These are phyloP conservation scores for Dryadula phaetusa DNA, from an alignment of 2,888 invertebrate species.

Conservation along the genomic window DNA sequence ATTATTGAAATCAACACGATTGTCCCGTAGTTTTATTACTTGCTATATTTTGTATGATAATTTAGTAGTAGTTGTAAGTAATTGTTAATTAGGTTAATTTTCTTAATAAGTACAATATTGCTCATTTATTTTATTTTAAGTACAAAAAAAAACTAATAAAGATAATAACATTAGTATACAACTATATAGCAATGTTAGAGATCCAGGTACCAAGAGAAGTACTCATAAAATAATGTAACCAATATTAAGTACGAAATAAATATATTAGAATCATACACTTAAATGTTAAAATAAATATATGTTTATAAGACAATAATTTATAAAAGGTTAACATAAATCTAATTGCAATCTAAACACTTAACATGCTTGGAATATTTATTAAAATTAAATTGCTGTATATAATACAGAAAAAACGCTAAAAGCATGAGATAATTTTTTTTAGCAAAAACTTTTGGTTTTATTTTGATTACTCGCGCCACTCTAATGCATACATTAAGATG, in stretches of 20 bases:
- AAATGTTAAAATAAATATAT: neutral
- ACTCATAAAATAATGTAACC: no score
- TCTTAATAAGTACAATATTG: no score
- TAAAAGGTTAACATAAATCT: constrained; percentile 9
- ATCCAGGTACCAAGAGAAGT: no score
- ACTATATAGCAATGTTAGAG: no score
- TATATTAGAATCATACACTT: no score
- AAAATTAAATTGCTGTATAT: neutral
- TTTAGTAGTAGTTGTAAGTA: neutral
- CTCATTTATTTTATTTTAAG: no score
- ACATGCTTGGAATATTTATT: constrained; percentile 8
- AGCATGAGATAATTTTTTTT: neutral
- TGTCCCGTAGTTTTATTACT: constrained; percentile 14
- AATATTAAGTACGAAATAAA: no score
- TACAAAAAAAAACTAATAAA: no score
- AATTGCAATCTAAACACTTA: constrained; percentile 7
- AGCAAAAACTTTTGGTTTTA: neutral
- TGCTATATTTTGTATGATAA: constrained; percentile 2
- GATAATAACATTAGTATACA: no score
- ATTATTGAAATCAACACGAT: constrained; percentile 20
- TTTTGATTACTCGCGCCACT: constrained; percentile 9
- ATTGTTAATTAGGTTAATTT: neutral
- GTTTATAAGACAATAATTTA: neutral
- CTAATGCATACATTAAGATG: constrained; percentile 7
- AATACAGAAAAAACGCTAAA: constrained; percentile 13